Evolutionary conservation across 1,140 invertebrate genomes (phyloP).

Genomic region (Eubasilissa regina): DNA sequence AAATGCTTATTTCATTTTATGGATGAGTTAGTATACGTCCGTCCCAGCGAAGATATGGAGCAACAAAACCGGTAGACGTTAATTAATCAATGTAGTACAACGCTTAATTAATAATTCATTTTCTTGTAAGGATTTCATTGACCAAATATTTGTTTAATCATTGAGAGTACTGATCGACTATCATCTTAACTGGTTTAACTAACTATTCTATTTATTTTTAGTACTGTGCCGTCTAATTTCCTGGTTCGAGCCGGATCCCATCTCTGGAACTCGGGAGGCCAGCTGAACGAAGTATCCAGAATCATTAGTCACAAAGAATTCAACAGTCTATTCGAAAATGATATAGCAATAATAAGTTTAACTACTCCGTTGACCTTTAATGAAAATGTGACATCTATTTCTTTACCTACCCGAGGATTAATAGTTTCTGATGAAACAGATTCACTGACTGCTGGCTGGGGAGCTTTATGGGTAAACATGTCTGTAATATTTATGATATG

Average conservation of each 20-base stretch:
- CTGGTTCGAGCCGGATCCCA: conserved; percentile 43
- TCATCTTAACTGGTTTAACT: no score
- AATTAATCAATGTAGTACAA: no score
- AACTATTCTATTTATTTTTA: no score
- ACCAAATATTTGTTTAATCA: no score
- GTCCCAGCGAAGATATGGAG: no score
- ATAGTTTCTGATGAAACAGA: background rate
- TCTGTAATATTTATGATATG: background rate
- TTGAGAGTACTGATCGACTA: no score
- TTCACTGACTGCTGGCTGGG: conserved; percentile 66
- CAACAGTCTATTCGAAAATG: background rate
- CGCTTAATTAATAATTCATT: no score
- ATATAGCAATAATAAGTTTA: background rate
- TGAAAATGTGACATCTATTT: background rate
- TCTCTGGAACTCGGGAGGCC: conserved; percentile 31
- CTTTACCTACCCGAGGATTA: background rate
- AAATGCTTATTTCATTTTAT: no score
- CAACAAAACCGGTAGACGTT: no score
- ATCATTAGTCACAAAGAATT: conserved; percentile 22
- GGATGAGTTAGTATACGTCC: no score
- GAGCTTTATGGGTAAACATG: conserved; percentile 51
- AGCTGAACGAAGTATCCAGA: background rate
- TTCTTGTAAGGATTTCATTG: no score
- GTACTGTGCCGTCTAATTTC: background rate
- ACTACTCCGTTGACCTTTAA: background rate